A percentile compares a stretch with the other conserved stretches of the same genome.
Evolutionary conservation across 2,113 vertebrate species (phyloP).

Genomic region (Petaurus breviceps): DNA sequence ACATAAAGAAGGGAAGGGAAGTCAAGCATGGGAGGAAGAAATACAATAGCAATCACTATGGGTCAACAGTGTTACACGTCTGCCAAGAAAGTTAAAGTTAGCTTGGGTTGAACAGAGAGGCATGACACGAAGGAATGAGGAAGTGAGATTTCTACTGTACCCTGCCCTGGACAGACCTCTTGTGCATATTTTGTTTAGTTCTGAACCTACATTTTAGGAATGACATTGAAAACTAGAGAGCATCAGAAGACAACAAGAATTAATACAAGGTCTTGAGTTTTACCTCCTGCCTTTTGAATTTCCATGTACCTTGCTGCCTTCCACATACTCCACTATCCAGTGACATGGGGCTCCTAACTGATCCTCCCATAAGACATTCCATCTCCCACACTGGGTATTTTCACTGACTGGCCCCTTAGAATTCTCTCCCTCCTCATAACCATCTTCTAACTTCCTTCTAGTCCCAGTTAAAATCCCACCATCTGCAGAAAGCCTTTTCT

Average conservation of each 20-base stretch:
- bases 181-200: background rate
- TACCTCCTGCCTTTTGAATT: background rate
- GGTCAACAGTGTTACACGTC: background rate
- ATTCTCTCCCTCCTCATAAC: too few species aligned
- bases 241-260: background rate
- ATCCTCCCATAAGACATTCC: background rate
- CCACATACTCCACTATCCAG: background rate
- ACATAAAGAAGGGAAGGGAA: background rate
- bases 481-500: background rate
- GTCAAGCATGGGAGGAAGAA: background rate
- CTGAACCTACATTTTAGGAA: background rate
- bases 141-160: background rate
- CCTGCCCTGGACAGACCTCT: background rate
- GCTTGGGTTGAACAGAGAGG: background rate
- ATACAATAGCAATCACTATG: background rate
- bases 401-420: too few species aligned
- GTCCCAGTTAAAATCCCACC: background rate
- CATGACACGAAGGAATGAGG: background rate
- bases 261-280: too few species aligned
- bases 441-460: background rate
- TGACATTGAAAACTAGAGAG: background rate
- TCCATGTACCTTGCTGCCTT: background rate
- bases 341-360: background rate
- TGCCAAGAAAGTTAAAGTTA: background rate
- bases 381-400: background rate